Evolutionary conservation across 2,888 invertebrate species (phyloP).

Genomic region (Rhamphomyia laevipes): DNA sequence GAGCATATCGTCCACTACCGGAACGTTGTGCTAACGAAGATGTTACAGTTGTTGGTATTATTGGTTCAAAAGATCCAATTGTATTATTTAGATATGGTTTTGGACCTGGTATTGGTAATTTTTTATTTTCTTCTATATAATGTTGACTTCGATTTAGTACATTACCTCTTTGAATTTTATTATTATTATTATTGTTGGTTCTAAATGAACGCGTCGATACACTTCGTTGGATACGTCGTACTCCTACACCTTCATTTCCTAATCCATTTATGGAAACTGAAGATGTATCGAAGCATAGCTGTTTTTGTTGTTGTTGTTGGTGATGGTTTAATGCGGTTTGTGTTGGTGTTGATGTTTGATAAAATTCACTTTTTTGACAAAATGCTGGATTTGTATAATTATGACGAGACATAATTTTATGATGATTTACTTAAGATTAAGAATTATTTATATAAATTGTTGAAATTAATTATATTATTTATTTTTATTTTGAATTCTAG

Average conservation of each 20-base stretch:
- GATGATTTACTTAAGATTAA: too few relatives aligned
- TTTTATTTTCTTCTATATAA: constrained; percentile 16
- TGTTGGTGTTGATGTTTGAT: constrained; percentile 30
- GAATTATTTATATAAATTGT: too few relatives aligned
- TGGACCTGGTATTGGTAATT: constrained; percentile 22
- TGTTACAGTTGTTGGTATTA: not conserved
- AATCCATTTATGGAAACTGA: constrained; percentile 10
- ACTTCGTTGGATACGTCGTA: constrained; percentile 35
- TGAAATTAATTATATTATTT: too few relatives aligned
- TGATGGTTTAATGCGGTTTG: constrained; percentile 21
- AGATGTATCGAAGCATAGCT: not conserved
- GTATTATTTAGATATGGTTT: constrained; percentile 14
- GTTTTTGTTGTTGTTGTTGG: constrained; percentile 12
- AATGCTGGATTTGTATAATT: constrained; percentile 71
- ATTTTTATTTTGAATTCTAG: too few relatives aligned
- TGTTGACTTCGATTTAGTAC: constrained; percentile 18
- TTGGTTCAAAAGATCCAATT: constrained; percentile 6
- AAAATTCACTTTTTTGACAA: constrained; percentile 62
- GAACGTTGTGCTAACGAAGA: constrained; percentile 11
- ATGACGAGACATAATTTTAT: constrained; percentile 22
- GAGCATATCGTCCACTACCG: constrained; percentile 39
- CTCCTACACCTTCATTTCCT: constrained; percentile 32
- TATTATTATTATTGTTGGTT: constrained; percentile 4
- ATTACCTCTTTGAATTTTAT: constrained; percentile 10
- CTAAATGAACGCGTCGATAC: constrained; percentile 36